Evolutionary conservation across 2,797 vertebrate species (phyloP).

Genomic region (Mareca strepera): DNA sequence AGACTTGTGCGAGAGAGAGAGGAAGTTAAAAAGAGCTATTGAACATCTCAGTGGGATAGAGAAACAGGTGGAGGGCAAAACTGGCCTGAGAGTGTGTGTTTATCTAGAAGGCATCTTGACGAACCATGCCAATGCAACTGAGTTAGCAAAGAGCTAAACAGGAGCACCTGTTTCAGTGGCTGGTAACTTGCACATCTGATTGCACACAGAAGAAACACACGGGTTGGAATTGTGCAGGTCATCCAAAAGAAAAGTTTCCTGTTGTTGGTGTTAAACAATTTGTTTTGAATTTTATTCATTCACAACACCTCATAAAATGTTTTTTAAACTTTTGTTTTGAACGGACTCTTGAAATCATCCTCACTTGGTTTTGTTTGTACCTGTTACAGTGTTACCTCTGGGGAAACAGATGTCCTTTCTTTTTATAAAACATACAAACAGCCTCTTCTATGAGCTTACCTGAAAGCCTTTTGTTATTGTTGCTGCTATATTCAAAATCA

Average conservation of each 20-base stretch:
- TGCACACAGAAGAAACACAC: neutral
- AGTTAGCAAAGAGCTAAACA: constrained; percentile 24
- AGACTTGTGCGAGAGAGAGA: constrained; percentile 74
- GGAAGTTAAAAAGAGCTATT: constrained; percentile 75
- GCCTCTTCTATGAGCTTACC: neutral
- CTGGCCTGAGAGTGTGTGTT: constrained; percentile 45
- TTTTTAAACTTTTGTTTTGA: neutral
- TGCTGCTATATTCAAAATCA: neutral
- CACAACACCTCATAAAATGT: neutral
- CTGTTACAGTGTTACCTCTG: neutral
- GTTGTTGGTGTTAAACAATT: neutral
- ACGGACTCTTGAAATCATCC: neutral
- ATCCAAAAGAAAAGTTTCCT: neutral
- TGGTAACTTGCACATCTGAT: neutral
- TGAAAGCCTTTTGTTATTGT: neutral
- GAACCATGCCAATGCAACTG: constrained; percentile 61
- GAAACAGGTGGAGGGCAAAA: constrained; percentile 33
- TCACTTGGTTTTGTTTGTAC: neutral
- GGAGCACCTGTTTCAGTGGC: rapidly evolving
- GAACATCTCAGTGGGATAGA: constrained; percentile 77
- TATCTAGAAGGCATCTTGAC: constrained; percentile 84
- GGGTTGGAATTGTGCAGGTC: rapidly evolving
- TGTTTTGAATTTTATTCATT: neutral
- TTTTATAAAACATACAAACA: constrained; percentile 2
- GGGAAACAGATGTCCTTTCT: neutral